Conservation (phyloP, 2,797 vertebrate genomes). For the Telmatherina bonti region DNA sequence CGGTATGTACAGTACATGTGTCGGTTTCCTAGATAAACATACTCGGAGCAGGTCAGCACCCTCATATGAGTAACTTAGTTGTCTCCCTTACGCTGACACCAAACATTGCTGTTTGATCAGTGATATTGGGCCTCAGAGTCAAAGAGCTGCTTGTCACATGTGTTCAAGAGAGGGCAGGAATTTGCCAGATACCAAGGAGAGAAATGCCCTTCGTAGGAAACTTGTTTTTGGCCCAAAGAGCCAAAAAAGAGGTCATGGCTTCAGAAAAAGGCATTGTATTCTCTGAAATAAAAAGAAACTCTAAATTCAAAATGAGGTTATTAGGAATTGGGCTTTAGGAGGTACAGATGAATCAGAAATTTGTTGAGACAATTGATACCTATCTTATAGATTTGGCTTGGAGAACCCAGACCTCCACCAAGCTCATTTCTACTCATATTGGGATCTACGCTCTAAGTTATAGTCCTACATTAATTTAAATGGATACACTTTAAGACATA, state of each 20-base stretch:
- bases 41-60: conserved; percentile 46
- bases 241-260: conserved; percentile 30
- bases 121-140: conserved; percentile 67
- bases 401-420: background rate
- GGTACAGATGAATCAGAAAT: background rate
- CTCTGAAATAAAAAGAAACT: background rate
- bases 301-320: background rate
- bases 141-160: conserved; percentile 74
- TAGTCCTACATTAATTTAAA: no score
- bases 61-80: conserved; percentile 69
- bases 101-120: conserved; percentile 75
- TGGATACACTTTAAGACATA: background rate
- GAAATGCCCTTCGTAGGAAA: conserved; percentile 57
- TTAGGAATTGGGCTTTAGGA: conserved; percentile 1
- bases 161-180: conserved; percentile 70
- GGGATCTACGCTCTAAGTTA: no score
- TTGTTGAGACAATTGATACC: background rate
- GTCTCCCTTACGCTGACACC: conserved; percentile 65
- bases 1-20: conserved; percentile 62
- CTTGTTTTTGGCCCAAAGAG: conserved; percentile 53
- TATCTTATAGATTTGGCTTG: background rate
- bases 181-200: conserved; percentile 63
- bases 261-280: conserved; percentile 8
- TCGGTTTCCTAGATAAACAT: conserved; percentile 65
- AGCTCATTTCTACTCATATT: no score